A percentile compares a stretch with the other conserved stretches of the same genome.
These are phyloP conservation scores for Camponotus vicinus DNA, from an alignment of 1,140 invertebrate species.

Conservation along the genomic window DNA sequence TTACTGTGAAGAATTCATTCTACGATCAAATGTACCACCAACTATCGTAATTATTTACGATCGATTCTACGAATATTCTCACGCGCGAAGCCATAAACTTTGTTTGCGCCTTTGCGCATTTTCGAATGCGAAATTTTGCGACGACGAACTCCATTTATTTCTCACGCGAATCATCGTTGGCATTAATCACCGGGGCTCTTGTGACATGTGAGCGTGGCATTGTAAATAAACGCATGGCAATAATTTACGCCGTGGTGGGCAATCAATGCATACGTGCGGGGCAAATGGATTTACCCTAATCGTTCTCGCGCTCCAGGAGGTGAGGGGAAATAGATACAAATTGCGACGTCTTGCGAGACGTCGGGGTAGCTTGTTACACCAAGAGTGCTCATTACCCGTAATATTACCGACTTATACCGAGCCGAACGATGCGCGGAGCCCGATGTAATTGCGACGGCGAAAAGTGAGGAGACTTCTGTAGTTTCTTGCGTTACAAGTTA, in stretches of 20 bases:
- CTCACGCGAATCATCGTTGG: conserved; percentile 49
- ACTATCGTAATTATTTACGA: background rate
- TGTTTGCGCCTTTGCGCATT: background rate
- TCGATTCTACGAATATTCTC: conserved; percentile 34
- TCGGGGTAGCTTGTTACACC: conserved; percentile 44
- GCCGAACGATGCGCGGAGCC: conserved; percentile 10
- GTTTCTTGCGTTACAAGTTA: conserved; percentile 4
- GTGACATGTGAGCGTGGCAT: conserved; percentile 26
- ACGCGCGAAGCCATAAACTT: background rate
- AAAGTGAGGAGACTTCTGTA: conserved; percentile 25
- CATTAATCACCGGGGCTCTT: conserved; percentile 36
- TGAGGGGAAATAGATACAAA: conserved; percentile 49
- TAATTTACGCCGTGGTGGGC: conserved; percentile 51
- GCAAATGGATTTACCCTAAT: conserved; percentile 66
- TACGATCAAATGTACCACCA: background rate
- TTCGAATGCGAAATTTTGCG: conserved; percentile 35
- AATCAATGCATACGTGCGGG: conserved; percentile 38
- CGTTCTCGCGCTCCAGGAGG: conserved; percentile 11
- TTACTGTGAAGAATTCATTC: background rate
- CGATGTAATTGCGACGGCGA: conserved; percentile 46
- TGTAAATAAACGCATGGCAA: conserved; percentile 64
- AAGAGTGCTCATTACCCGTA: conserved; percentile 45
- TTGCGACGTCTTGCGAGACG: conserved; percentile 48
- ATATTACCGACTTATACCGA: conserved; percentile 57
- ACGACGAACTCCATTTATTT: conserved; percentile 17